These are phyloP conservation scores for Sepiola atlantica DNA, from an alignment of 2,888 invertebrate genomes.

Conservation along the genomic window DNA sequence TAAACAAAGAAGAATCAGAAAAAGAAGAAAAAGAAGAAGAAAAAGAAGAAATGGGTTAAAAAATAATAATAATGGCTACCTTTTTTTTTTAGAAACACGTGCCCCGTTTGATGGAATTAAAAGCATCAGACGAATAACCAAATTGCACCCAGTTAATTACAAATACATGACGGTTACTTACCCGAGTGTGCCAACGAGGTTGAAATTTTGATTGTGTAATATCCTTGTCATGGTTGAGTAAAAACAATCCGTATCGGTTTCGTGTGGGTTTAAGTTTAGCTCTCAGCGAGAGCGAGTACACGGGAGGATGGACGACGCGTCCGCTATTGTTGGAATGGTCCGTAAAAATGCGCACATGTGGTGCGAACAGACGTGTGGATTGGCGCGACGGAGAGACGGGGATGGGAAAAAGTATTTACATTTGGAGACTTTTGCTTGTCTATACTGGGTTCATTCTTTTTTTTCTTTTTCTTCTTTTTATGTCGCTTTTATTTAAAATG, in stretches of 20 bases:
- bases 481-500: neutral
- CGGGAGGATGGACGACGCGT: neutral
- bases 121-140: too few relatives aligned
- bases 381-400: neutral
- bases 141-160: neutral
- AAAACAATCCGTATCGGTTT: neutral
- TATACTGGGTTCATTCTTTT: neutral
- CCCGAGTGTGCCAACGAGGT: neutral
- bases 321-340: neutral
- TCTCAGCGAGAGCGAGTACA: neutral
- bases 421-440: neutral
- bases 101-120: too few relatives aligned
- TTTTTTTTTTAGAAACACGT: too few relatives aligned
- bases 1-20: too few relatives aligned
- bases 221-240: neutral
- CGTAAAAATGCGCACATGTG: neutral
- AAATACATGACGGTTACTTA: neutral
- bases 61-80: too few relatives aligned
- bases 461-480: neutral
- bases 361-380: slow-evolving; percentile 4
- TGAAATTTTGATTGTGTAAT: neutral
- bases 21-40: too few relatives aligned
- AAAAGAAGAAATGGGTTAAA: too few relatives aligned
- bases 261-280: neutral
- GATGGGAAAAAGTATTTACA: neutral